Conservation (phyloP, 30 jellyfish, hydroid and myxozoan species). For the Aurelia aurita complex sp. Pacific region DNA sequence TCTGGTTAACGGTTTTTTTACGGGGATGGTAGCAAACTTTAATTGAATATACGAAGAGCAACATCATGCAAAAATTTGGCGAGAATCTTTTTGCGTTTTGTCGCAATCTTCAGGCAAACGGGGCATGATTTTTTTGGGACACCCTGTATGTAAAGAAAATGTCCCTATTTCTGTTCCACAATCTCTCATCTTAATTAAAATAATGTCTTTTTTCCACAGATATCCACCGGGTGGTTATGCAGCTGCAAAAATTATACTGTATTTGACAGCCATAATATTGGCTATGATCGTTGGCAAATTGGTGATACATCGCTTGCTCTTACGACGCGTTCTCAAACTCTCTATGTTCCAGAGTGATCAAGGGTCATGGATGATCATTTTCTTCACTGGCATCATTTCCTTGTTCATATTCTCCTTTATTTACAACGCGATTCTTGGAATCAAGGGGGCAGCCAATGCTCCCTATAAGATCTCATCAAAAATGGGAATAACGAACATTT, state of each 20-base stretch:
- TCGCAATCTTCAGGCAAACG: too few species aligned
- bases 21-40: too few species aligned
- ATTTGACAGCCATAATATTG: slow-evolving; percentile 68
- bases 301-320: slow-evolving; percentile 67
- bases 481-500: slow-evolving; percentile 75
- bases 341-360: slow-evolving; percentile 86
- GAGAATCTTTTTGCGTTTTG: too few species aligned
- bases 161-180: too few species aligned
- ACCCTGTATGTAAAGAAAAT: too few species aligned
- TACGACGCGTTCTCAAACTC: slow-evolving; percentile 53
- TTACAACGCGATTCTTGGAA: slow-evolving; percentile 80
- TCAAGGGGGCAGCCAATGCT: slow-evolving; percentile 42
- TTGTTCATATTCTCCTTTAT: slow-evolving; percentile 72
- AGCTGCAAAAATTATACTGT: slow-evolving; percentile 69
- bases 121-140: too few species aligned
- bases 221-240: slow-evolving; percentile 86
- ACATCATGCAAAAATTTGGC: too few species aligned
- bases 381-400: slow-evolving; percentile 58
- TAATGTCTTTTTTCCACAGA: slow-evolving; percentile 17
- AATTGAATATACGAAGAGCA: too few species aligned
- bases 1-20: too few species aligned
- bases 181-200: too few species aligned
- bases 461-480: slow-evolving; percentile 73
- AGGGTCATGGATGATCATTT: slow-evolving; percentile 95
- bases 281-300: slow-evolving; percentile 84